Evolutionary conservation across 2,888 invertebrate genomes (phyloP).

Genomic region (Drosophila ustulata): DNA sequence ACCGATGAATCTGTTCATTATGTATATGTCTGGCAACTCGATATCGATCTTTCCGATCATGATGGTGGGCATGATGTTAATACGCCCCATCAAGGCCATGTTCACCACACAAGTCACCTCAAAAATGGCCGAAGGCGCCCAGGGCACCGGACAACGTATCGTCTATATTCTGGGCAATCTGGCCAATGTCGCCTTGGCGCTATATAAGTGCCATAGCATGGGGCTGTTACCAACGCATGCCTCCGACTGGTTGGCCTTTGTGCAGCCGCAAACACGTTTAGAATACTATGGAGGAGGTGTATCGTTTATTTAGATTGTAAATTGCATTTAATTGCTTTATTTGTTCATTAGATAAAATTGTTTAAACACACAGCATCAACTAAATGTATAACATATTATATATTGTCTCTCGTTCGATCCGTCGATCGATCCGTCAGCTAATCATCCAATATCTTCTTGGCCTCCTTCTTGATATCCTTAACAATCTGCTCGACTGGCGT

Average conservation of each 20-base stretch:
- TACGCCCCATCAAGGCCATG: slow-evolving; percentile 97
- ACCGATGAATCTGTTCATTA: slow-evolving; percentile 99
- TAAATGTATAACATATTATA: slow-evolving; percentile 13
- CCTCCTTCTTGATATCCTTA: slow-evolving; percentile 74
- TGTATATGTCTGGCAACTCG: slow-evolving; percentile 99
- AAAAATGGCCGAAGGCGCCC: slow-evolving; percentile 97
- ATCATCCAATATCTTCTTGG: slow-evolving; percentile 76
- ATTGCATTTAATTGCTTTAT: slow-evolving; percentile 45
- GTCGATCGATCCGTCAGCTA: slow-evolving; percentile 25
- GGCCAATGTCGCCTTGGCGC: slow-evolving; percentile 94
- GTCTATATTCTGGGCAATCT: slow-evolving; percentile 97
- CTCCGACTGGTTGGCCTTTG: slow-evolving; percentile 99
- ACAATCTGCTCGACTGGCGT: slow-evolving; percentile 70
- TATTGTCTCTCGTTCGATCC: slow-evolving; percentile 26
- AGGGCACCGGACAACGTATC: slow-evolving; percentile 95
- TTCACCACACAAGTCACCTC: slow-evolving; percentile 95
- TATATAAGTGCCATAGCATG: slow-evolving; percentile 99
- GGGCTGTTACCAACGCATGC: slow-evolving; percentile 98
- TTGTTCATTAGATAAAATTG: slow-evolving; percentile 52
- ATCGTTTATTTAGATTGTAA: slow-evolving; percentile 86
- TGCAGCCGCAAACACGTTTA: slow-evolving; percentile 93
- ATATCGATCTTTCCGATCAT: slow-evolving; percentile 99
- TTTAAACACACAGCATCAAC: slow-evolving; percentile 19
- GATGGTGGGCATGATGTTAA: slow-evolving; percentile 99
- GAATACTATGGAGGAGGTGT: slow-evolving; percentile 95